Conservation (phyloP, 2,113 vertebrate species). For the Percina caprodes region DNA sequence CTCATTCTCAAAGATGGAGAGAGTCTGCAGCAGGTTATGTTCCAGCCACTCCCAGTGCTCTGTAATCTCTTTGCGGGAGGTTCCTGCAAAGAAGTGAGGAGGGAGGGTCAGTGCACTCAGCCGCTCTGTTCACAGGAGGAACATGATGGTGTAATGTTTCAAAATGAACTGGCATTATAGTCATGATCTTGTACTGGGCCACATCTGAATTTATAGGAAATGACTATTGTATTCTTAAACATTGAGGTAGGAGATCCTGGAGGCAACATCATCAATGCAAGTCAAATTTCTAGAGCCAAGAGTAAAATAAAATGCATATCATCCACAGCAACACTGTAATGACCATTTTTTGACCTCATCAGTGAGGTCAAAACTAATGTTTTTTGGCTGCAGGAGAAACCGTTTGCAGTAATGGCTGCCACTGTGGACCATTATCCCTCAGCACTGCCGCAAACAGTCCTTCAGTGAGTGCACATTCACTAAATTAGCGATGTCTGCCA, state of each 20-base stretch:
- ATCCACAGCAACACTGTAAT: not conserved
- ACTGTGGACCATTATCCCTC: conserved; percentile 55
- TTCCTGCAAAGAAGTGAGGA: conserved; percentile 81
- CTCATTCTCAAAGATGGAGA: conserved; percentile 98
- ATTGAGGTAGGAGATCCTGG: not conserved
- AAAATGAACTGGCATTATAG: not conserved
- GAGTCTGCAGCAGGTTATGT: conserved; percentile 96
- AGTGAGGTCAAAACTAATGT: not conserved
- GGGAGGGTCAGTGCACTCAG: not conserved
- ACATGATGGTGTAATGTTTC: conserved; percentile 12
- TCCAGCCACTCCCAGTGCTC: conserved; percentile 99
- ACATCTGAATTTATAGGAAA: not conserved
- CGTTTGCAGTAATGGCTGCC: conserved; percentile 44
- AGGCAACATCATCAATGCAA: not conserved
- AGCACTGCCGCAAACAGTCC: conserved; percentile 41
- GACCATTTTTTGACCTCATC: not conserved
- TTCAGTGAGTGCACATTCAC: conserved; percentile 46
- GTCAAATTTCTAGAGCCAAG: not conserved
- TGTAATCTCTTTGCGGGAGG: conserved; percentile 96
- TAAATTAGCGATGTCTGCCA: conserved; percentile 58
- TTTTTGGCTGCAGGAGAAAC: conserved; percentile 9
- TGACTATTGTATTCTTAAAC: not conserved
- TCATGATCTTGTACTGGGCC: not conserved
- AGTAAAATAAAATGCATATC: not conserved
- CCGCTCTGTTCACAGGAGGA: not conserved